Percentiles rank a stretch among this genome's conserved stretches.
These are phyloP conservation scores for Lordiphosa clarofinis DNA, from an alignment of 1,140 invertebrate genomes.

Conservation along the genomic window DNA sequence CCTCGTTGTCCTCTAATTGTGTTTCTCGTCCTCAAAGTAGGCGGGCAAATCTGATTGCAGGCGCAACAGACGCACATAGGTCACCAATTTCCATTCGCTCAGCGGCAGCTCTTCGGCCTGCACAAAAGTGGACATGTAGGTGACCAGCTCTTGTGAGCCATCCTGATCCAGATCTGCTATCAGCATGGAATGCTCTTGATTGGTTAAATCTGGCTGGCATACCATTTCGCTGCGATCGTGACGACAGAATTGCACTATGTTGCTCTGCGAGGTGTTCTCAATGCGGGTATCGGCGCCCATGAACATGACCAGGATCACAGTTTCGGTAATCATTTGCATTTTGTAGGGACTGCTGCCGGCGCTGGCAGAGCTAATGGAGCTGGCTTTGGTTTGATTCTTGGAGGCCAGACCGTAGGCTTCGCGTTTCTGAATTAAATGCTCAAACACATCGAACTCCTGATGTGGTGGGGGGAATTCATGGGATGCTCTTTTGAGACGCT, in stretches of 20 bases:
- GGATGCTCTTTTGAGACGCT: conserved; percentile 26
- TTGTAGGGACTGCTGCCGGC: conserved; percentile 51
- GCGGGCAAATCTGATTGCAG: conserved; percentile 86
- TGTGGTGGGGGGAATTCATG: conserved; percentile 34
- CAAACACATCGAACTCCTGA: conserved; percentile 55
- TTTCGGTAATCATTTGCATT: conserved; percentile 83
- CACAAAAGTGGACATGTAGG: conserved; percentile 85
- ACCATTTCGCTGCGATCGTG: conserved; percentile 80
- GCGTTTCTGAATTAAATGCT: conserved; percentile 62
- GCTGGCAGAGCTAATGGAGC: background rate
- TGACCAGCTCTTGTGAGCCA: conserved; percentile 86
- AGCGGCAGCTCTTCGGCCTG: conserved; percentile 78
- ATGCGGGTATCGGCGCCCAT: conserved; percentile 86
- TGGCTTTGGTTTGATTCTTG: conserved; percentile 51
- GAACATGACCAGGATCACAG: conserved; percentile 87
- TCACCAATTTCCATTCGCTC: conserved; percentile 82
- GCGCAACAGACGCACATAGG: conserved; percentile 83
- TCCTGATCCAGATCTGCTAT: conserved; percentile 87
- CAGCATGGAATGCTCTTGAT: conserved; percentile 85
- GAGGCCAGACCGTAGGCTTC: conserved; percentile 37
- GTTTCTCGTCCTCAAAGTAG: conserved; percentile 80
- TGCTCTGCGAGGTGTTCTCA: conserved; percentile 87
- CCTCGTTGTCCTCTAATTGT: conserved; percentile 40
- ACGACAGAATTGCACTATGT: conserved; percentile 86
- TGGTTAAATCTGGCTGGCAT: conserved; percentile 87